These are phyloP conservation scores for Hirtodrosophila duncani DNA, from an alignment of 2,888 invertebrate species.

Conservation along the genomic window DNA sequence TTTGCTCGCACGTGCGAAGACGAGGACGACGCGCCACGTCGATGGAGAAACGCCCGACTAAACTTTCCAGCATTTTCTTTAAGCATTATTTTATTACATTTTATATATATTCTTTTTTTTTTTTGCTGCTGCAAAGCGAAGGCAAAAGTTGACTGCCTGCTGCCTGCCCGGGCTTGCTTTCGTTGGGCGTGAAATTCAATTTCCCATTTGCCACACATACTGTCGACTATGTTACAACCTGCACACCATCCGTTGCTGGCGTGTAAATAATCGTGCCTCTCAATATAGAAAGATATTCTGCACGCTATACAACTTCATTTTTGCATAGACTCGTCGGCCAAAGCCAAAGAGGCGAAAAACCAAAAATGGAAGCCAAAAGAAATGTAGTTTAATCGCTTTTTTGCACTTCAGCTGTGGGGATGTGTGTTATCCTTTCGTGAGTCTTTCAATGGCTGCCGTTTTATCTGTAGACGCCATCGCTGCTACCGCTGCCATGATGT, in stretches of 20 bases:
- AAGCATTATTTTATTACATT: slow-evolving; percentile 68
- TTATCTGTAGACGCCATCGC: slow-evolving; percentile 69
- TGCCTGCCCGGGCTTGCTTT: slow-evolving; percentile 61
- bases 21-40: slow-evolving; percentile 24
- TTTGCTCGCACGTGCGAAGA: slow-evolving; percentile 61
- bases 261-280: slow-evolving; percentile 55
- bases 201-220: slow-evolving; percentile 58
- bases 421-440: slow-evolving; percentile 43
- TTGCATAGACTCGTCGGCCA: too few relatives aligned
- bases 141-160: slow-evolving; percentile 4
- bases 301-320: too few relatives aligned
- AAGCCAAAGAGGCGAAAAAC: background rate
- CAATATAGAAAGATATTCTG: slow-evolving; percentile 48
- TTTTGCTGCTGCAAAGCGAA: slow-evolving; percentile 14
- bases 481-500: slow-evolving; percentile 37
- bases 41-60: slow-evolving; percentile 35
- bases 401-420: slow-evolving; percentile 18
- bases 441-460: slow-evolving; percentile 57
- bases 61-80: slow-evolving; percentile 61
- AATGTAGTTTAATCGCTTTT: slow-evolving; percentile 76
- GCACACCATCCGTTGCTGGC: slow-evolving; percentile 26
- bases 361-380: slow-evolving; percentile 21
- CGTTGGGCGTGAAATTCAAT: slow-evolving; percentile 67
- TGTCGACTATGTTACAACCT: slow-evolving; percentile 3
- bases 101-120: too few relatives aligned